These are phyloP conservation scores for Trileptium ribeirensis DNA, from an alignment of 2,888 invertebrate genomes.

Conservation along the genomic window DNA sequence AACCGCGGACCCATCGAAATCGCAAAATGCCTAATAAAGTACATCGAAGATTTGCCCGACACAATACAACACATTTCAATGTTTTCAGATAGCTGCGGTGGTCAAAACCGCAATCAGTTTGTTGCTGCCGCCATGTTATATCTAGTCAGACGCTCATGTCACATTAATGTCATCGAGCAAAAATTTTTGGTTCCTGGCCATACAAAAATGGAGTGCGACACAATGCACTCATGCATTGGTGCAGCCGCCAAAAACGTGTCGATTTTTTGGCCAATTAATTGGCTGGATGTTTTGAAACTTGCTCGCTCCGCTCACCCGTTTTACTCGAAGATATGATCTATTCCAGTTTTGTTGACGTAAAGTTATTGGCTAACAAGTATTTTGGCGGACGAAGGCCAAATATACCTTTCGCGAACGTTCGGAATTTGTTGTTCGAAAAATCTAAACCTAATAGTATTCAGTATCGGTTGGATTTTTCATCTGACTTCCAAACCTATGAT, in stretches of 20 bases:
- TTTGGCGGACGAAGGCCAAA: background rate
- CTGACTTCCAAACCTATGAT: background rate
- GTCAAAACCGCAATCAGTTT: slow-evolving; percentile 20
- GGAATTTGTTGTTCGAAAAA: background rate
- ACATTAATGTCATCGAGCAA: background rate
- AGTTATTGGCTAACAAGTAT: background rate
- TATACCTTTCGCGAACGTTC: background rate
- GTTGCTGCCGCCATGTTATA: slow-evolving; percentile 6
- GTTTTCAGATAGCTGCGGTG: slow-evolving; percentile 20
- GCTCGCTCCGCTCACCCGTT: background rate
- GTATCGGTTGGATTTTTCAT: background rate
- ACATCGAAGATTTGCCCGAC: slow-evolving; percentile 6
- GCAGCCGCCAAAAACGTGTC: background rate
- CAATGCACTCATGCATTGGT: slow-evolving; percentile 17
- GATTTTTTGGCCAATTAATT: background rate
- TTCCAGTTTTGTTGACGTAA: background rate
- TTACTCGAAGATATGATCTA: background rate
- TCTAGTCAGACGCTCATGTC: background rate
- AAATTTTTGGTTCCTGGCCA: slow-evolving; percentile 22
- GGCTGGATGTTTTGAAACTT: background rate
- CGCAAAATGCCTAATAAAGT: background rate
- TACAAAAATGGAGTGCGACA: slow-evolving; percentile 20
- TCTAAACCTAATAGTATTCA: background rate
- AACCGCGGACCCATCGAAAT: slow-evolving; percentile 18
- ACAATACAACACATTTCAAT: background rate